These are phyloP conservation scores for Denticeps clupeoides DNA, from an alignment of 2,797 vertebrate genomes.

Conservation along the genomic window DNA sequence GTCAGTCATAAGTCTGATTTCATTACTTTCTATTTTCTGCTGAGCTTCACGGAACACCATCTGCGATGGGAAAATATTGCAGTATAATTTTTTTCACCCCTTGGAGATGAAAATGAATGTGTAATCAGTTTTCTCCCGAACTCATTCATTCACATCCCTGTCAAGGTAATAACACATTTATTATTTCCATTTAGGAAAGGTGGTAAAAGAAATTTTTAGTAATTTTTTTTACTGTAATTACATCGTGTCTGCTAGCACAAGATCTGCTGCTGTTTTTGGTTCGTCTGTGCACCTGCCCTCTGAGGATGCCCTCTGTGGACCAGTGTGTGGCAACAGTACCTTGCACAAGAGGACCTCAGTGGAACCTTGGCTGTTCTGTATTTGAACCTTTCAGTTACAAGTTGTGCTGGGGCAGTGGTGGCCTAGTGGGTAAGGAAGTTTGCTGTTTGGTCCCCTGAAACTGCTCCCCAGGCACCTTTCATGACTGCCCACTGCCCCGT, in stretches of 20 bases:
- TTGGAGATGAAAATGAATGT: conserved; percentile 1
- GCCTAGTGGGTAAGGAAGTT: no score
- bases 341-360: no score
- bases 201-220: neutral
- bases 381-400: no score
- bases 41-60: conserved; percentile 8
- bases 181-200: conserved; percentile 8
- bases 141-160: conserved; percentile 4
- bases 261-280: no score
- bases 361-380: no score
- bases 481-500: no score
- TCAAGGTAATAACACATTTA: conserved; percentile 7
- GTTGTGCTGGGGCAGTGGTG: no score
- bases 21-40: conserved; percentile 11
- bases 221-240: no score
- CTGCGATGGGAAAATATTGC: conserved; percentile 4
- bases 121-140: conserved; percentile 3
- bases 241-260: no score
- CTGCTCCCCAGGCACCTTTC: no score
- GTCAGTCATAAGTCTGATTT: neutral
- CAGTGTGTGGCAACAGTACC: no score
- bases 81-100: conserved; percentile 8
- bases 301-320: neutral
- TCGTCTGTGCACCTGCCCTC: neutral
- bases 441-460: no score